Evolutionary conservation across 1,140 invertebrate genomes (phyloP), one percentile per base, ranked within the genome.

Genomic region (Hestina assimilis): DNA sequence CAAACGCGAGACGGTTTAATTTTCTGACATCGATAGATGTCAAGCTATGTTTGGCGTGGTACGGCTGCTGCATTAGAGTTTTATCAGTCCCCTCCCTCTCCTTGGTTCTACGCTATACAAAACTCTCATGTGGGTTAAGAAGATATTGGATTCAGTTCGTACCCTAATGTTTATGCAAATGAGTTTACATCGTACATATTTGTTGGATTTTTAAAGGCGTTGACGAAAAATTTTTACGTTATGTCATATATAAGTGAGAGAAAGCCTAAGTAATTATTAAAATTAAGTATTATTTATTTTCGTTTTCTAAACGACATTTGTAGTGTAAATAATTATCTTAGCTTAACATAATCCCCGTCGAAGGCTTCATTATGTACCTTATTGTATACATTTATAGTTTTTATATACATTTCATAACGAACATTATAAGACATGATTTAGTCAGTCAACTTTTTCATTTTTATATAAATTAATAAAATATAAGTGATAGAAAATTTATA

Each of bases 1-100:
- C 7, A 46, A 45, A 26, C 31, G 48, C 47, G 41, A 59, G 47
- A 12, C 9, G 38, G 15, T 33, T 24, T 57, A 66, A 68, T 79
- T 79, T 77, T 74, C 73, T 76, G 73, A 79, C 72, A 83, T 79
- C 71, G 61, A 79, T 66, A 56, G 78, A 82, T 79, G 80, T 80
- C 79, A 75, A 74, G 75, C 59, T 64, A 74, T 73, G 78, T 83
- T 83, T 87, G 82, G 70, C 67, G 67, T 53, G 51, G 45, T 75
- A 51, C 59, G 63, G 58, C 51, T 17, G 28, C 62, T 5, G 75
- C 67, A 62, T 76, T 78, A 82, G 68, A 81, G 84, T 87, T 87
- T 87, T 87, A 87, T 87, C 65, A 57, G 54, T 66, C 69, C 70
- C 64, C 76, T 69, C 74, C 73, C 69, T 72, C 78, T 74, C 70